Conservation (phyloP, 2,113 vertebrate genomes). For the Telmatochromis brachygnathus region DNA sequence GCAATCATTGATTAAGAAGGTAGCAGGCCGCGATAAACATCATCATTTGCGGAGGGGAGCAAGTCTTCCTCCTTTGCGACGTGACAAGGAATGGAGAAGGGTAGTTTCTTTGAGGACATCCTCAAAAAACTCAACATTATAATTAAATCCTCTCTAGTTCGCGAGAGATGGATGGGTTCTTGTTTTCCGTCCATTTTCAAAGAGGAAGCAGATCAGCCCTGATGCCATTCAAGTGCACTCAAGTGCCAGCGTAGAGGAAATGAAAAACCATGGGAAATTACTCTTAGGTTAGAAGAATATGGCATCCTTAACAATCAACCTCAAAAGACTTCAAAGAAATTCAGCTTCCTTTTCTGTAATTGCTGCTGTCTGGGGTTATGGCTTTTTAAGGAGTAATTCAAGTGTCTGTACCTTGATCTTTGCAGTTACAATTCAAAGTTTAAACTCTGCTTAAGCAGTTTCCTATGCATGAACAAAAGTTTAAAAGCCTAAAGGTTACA, state of each 20-base stretch:
- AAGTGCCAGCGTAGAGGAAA: neutral
- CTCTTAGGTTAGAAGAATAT: neutral
- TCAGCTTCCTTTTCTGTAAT: conserved; percentile 1
- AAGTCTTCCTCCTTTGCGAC: neutral
- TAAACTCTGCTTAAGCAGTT: neutral
- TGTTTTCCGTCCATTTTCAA: neutral
- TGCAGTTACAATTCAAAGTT: neutral
- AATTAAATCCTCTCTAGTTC: conserved; percentile 3
- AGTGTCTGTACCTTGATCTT: neutral
- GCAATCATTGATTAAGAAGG: conserved; percentile 31
- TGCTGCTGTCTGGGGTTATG: neutral
- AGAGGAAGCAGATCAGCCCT: neutral
- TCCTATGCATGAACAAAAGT: neutral
- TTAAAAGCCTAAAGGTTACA: neutral
- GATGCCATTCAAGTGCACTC: conserved; percentile 24
- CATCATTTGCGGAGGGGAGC: neutral
- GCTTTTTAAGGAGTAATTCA: neutral
- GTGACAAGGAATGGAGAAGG: neutral
- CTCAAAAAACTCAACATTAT: conserved; percentile 9
- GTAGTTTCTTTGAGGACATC: neutral
- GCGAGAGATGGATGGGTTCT: neutral
- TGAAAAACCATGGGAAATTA: conserved; percentile 7
- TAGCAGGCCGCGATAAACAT: neutral
- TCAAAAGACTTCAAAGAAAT: conserved; percentile 9
- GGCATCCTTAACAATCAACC: neutral